Conservation (phyloP, 2,113 vertebrate species). For the Camelus bactrianus region DNA sequence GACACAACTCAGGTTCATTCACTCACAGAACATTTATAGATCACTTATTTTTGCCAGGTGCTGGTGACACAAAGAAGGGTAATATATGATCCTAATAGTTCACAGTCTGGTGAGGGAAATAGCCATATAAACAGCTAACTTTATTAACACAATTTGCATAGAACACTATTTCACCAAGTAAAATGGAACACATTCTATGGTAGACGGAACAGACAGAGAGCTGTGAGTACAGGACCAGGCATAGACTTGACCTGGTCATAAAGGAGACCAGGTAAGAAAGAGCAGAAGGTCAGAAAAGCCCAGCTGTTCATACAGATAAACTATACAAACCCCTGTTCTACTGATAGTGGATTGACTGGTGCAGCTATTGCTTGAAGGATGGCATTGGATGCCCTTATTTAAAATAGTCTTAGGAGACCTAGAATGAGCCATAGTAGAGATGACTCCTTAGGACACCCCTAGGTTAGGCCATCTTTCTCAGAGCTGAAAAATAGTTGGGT, state of each 20-base stretch:
- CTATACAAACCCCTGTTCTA: neutral
- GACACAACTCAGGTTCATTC: neutral
- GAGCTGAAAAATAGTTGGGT: neutral
- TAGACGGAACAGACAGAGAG: neutral
- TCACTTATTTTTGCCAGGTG: neutral
- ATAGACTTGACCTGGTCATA: neutral
- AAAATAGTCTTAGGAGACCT: neutral
- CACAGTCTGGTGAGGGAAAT: neutral
- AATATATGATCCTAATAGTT: neutral
- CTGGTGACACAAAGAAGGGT: neutral
- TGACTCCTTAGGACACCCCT: neutral
- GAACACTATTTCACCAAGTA: conserved; percentile 11
- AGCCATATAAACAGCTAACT: conserved; percentile 3
- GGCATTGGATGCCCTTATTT: neutral
- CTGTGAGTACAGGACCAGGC: neutral
- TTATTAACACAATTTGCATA: neutral
- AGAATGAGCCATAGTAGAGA: neutral
- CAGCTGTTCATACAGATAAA: neutral
- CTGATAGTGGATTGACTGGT: neutral
- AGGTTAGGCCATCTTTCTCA: neutral
- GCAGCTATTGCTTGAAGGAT: neutral
- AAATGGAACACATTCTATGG: neutral
- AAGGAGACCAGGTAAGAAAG: neutral
- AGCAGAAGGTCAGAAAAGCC: neutral
- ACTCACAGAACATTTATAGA: conserved; percentile 2